These are phyloP conservation scores for Puffinus mauretanicus DNA, from an alignment of 2,113 vertebrate species.

Conservation along the genomic window DNA sequence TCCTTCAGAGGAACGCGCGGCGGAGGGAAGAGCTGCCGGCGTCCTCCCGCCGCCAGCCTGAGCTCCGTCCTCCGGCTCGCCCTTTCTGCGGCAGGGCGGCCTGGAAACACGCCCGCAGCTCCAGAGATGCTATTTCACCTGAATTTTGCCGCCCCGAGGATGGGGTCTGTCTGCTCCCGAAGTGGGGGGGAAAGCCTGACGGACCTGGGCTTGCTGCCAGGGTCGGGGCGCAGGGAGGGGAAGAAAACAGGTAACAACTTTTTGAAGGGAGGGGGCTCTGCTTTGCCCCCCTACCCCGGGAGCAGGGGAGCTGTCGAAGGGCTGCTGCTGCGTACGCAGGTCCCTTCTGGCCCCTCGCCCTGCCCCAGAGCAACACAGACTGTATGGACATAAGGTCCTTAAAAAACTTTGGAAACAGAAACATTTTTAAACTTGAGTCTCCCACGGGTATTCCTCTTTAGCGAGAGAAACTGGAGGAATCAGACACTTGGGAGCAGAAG, in stretches of 20 bases:
- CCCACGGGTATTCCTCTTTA: not conserved
- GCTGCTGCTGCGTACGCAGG: not conserved
- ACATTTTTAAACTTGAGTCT: not conserved
- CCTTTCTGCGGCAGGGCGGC: not conserved
- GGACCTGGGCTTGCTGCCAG: not conserved
- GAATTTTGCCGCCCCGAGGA: not conserved
- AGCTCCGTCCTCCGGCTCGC: not conserved
- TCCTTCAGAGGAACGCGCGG: not conserved
- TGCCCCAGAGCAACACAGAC: not conserved
- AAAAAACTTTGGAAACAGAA: not conserved
- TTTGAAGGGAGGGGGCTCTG: not conserved
- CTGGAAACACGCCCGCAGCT: not conserved
- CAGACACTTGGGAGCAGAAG: constrained; percentile 1
- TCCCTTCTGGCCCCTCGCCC: not conserved
- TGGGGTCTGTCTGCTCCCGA: not conserved
- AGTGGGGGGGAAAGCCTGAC: not conserved
- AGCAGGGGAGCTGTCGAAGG: not conserved
- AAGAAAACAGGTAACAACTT: not conserved
- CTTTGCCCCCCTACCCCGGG: not conserved
- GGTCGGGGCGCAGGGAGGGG: not conserved
- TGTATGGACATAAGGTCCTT: not conserved
- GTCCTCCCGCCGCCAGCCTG: not conserved
- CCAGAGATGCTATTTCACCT: not conserved
- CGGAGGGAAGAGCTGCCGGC: not conserved
- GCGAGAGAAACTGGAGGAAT: not conserved